Evolutionary conservation across 2,888 invertebrate species (phyloP).

Genomic region (Harpalus rubripes): DNA sequence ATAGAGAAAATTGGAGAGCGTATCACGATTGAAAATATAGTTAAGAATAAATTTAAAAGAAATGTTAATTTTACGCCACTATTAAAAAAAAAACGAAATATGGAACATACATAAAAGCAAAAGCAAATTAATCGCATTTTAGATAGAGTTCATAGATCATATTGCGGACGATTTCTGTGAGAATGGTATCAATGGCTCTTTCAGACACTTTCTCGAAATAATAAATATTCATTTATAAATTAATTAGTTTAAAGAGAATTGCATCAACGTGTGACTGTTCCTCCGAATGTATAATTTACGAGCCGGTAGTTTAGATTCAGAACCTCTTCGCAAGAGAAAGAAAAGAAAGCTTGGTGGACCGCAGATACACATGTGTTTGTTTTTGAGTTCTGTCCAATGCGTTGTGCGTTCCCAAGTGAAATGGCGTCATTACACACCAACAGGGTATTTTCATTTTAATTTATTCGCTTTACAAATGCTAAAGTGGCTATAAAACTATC

Average conservation of each 20-base stretch:
- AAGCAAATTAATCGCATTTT: not conserved
- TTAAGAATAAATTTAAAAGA: too few relatives aligned
- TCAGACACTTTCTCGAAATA: conserved; percentile 21
- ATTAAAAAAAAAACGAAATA: not conserved
- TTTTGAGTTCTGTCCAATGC: too few relatives aligned
- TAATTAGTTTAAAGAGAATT: conserved; percentile 28
- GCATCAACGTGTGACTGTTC: conserved; percentile 43
- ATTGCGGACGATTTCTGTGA: conserved; percentile 24
- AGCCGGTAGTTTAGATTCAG: not conserved
- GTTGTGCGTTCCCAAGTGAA: conserved; percentile 47
- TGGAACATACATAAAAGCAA: not conserved
- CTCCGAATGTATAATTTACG: conserved; percentile 30
- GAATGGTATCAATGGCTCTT: conserved; percentile 36
- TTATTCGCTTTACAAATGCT: conserved; percentile 45
- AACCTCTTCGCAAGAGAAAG: conserved; percentile 25
- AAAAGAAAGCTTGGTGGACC: conserved; percentile 20
- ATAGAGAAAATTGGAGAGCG: too few relatives aligned
- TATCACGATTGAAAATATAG: too few relatives aligned
- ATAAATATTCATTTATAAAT: conserved; percentile 53
- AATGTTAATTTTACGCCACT: not conserved
- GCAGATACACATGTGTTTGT: not conserved
- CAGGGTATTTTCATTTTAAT: conserved; percentile 57
- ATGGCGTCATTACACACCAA: conserved; percentile 45
- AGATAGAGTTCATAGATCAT: not conserved
- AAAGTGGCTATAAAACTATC: conserved; percentile 54